Conservation (phyloP, 2,113 vertebrate species). For the Xenotilapia flavipinnis region DNA sequence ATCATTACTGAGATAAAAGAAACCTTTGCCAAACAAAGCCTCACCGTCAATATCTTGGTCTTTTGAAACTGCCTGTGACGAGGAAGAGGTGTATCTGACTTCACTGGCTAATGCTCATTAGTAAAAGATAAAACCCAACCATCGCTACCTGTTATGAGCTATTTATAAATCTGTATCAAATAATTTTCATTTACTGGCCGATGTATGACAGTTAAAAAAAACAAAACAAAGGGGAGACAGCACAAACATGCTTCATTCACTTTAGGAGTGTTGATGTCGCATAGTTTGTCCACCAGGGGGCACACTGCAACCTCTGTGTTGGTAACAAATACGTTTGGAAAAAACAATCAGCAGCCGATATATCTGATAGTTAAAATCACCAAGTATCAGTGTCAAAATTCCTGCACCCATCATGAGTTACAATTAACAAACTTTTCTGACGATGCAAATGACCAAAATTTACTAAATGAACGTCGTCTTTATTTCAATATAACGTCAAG, state of each 20-base stretch:
- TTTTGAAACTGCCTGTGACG: neutral
- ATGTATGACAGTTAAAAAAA: neutral
- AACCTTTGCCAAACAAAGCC: neutral
- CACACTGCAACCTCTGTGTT: neutral
- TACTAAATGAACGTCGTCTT: neutral
- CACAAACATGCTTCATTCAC: neutral
- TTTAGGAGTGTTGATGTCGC: neutral
- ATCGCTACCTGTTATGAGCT: fast-evolving
- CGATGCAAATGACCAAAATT: neutral
- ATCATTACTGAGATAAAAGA: neutral
- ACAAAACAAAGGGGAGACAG: neutral
- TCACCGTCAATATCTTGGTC: neutral
- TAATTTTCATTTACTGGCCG: fast-evolving
- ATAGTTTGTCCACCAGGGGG: neutral
- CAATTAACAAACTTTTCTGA: neutral
- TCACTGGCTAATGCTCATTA: neutral
- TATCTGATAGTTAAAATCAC: neutral
- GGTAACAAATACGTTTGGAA: neutral
- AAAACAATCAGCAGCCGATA: neutral
- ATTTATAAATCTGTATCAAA: fast-evolving
- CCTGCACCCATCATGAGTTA: neutral
- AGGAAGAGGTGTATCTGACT: fast-evolving
- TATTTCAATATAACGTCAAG: neutral
- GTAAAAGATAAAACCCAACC: neutral
- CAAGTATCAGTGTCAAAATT: neutral